Conservation (phyloP, 2,113 vertebrate genomes). For the Ramphastos sulfuratus region DNA sequence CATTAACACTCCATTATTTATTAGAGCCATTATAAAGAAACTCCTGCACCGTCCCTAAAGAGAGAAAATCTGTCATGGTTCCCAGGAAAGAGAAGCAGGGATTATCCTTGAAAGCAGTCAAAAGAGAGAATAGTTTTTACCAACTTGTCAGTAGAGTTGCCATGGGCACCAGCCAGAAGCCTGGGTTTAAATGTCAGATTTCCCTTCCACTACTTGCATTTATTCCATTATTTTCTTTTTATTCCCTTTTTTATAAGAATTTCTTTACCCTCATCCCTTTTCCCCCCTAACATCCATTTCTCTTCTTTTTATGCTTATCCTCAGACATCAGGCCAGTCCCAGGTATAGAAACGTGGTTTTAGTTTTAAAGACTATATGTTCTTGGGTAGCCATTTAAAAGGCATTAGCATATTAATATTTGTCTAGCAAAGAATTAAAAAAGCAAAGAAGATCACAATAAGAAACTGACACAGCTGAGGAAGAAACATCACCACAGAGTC, state of each 20-base stretch:
- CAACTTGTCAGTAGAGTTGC: constrained; percentile 75
- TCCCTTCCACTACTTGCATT: constrained; percentile 49
- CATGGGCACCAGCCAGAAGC: constrained; percentile 69
- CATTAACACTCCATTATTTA: constrained; percentile 73
- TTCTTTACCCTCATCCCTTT: not conserved
- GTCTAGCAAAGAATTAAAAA: not conserved
- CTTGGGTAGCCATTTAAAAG: not conserved
- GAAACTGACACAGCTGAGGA: not conserved
- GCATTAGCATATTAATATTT: constrained; percentile 11
- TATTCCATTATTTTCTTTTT: not conserved
- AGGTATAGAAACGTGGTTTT: not conserved
- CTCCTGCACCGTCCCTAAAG: constrained; percentile 55
- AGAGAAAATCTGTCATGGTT: constrained; percentile 73
- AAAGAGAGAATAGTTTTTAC: constrained; percentile 74
- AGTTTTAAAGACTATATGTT: not conserved
- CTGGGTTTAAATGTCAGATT: constrained; percentile 73
- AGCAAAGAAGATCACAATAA: not conserved
- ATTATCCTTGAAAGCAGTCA: constrained; percentile 78
- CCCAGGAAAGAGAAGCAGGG: constrained; percentile 73
- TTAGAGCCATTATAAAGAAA: constrained; percentile 71
- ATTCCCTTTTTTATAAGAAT: not conserved
- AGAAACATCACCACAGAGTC: not conserved
- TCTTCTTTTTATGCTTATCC: not conserved
- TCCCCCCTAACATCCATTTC: not conserved
- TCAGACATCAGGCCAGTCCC: not conserved